Percentiles rank a stretch among this genome's conserved stretches.
Evolutionary conservation across 2,888 invertebrate species (phyloP).

Genomic region (Metalampra italica): DNA sequence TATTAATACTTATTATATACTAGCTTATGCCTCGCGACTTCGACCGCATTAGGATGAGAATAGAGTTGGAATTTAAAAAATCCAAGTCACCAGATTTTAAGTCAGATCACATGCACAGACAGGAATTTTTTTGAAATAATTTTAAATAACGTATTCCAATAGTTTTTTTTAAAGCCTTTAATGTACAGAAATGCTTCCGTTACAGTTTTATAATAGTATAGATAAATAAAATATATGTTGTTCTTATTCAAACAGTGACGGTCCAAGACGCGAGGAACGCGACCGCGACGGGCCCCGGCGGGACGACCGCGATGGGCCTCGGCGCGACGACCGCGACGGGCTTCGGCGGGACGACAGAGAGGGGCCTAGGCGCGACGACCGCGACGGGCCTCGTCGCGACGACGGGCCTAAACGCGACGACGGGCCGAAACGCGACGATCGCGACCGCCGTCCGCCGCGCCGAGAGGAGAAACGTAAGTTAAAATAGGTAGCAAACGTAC

Average conservation of each 20-base stretch:
- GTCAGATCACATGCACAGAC: no score
- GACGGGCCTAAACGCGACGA: slow-evolving; percentile 36
- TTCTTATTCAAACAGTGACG: not conserved
- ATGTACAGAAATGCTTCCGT: no score
- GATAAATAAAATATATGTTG: no score
- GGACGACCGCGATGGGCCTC: slow-evolving; percentile 31
- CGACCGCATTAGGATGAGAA: no score
- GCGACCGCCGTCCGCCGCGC: slow-evolving; percentile 46
- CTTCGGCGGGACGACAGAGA: slow-evolving; percentile 51
- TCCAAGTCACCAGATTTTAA: no score
- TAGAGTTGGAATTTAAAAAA: no score
- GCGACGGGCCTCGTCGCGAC: slow-evolving; percentile 26
- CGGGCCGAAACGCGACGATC: slow-evolving; percentile 27
- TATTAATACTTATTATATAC: no score
- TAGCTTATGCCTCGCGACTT: no score
- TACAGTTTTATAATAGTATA: no score
- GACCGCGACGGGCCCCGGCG: slow-evolving; percentile 41
- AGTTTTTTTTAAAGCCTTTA: no score
- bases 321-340: slow-evolving; percentile 51
- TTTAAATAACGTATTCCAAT: no score
- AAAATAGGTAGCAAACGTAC: not conserved
- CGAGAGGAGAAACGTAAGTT: slow-evolving; percentile 72
- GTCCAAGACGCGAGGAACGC: not conserved
- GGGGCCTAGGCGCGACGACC: slow-evolving; percentile 38
- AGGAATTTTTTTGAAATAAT: no score